Base-by-base conservation (phyloP, 1,140 invertebrate species). In the Aphelinus atriplicis region DNA sequence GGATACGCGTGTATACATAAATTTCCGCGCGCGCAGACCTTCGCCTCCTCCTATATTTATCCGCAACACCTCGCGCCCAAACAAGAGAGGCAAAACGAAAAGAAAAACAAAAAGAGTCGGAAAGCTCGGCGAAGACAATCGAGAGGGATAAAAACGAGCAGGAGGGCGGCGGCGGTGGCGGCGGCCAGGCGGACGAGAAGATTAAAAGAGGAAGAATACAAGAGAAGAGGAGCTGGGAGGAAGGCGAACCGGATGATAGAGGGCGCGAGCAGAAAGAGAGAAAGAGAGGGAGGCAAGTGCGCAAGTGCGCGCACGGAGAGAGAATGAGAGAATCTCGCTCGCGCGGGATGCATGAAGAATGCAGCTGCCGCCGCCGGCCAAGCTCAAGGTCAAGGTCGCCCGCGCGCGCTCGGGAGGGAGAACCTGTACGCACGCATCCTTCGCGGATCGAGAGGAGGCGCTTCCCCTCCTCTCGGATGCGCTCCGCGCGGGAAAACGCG, bases 331-430 rank as follows among this genome's bases (percentile, higher is more conserved):
- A 6, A 66, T 26, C 26, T 26, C 26, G 26, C 26, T 26, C 45
- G 60, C 62, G 67, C 58, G 64, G 73, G 63, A 50, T 50, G 48
- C 63, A 65, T 65, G 47, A 65, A 43, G 71, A 73, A 57, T 73
- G 62, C 55, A 71, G 60, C 61, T 9, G 47, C 60, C 4, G 51
- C 9, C 51, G 50, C 9, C 7, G 50, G 26, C 47, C 47, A 9
- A 57, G 55, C 2, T 75, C 66, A 74, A 67, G 63, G 72, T 71
- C 53, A 66, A 76, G 62, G 60, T 57, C 56, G 3, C n/a, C 51
- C 3, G 53, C 26, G 57, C 53, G 42, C 42, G 67, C 50, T 2
- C 1, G 56, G 57, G 68, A 57, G 56, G 75, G 71, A 64, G 77
- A 75, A 66, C 68, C 53, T 65, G 55, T 71, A 56, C 50, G 51